Evolutionary conservation across 1,140 invertebrate species (phyloP).

Genomic region (Whitmania pigra): DNA sequence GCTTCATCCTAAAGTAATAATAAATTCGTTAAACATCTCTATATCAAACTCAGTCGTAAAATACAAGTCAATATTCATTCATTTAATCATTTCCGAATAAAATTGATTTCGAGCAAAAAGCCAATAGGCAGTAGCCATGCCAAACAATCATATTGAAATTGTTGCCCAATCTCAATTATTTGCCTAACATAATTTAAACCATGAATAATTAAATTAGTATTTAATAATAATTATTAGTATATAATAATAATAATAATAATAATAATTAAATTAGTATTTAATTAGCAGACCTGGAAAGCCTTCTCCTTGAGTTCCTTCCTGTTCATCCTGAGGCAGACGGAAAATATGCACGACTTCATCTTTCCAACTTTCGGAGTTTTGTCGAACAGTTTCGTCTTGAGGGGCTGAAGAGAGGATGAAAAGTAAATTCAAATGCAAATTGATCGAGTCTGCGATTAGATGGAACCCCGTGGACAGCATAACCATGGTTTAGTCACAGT

Average conservation of each 20-base stretch:
- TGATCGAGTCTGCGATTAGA: too few species aligned
- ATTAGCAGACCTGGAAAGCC: not conserved
- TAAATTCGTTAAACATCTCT: not conserved
- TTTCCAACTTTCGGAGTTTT: not conserved
- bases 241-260: too few species aligned
- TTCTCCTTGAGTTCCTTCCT: constrained; percentile 8
- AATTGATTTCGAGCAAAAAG: not conserved
- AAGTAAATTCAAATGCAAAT: too few species aligned
- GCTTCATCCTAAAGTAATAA: not conserved
- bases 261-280: not conserved
- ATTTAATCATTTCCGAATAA: too few species aligned
- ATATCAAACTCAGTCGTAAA: not conserved
- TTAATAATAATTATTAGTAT: too few species aligned
- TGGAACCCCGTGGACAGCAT: too few species aligned
- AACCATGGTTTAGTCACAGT: too few species aligned
- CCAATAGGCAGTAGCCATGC: not conserved
- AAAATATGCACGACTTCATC: not conserved
- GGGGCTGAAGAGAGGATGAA: not conserved
- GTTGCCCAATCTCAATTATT: not conserved
- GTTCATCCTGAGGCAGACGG: constrained; percentile 1
- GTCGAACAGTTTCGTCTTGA: constrained; percentile 2
- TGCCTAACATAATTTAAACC: not conserved
- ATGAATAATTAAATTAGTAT: not conserved
- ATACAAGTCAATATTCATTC: not conserved
- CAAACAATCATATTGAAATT: not conserved